Evolutionary conservation across 2,113 vertebrate species (phyloP), one percentile per base, ranked within the genome.

Genomic region (Xyrauchen texanus): DNA sequence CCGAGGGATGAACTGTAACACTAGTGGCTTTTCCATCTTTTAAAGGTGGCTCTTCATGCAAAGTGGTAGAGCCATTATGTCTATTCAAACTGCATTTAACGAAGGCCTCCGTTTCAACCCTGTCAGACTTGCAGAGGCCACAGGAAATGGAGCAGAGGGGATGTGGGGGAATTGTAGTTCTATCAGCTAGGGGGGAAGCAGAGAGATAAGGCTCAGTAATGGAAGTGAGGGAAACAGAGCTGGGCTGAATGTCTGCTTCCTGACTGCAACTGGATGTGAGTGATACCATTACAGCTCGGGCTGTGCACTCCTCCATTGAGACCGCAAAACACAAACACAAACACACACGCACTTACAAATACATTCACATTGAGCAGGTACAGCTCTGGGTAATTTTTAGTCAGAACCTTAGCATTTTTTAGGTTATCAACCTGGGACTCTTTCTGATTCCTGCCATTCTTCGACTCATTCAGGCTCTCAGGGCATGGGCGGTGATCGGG

Each of bases 371-470:
- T 93, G 87, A 85, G 78, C 87, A 78, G 84, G 80, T 85, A 79
- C 15, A 79, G 87, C 93, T 85, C 91, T 87, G 90, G 88, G 87
- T 90, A 69, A 85, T 82, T 90, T 88, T 90, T 88, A 87, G 75
- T 66, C 84, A 90, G 84, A 90, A 86, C 83, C 85, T 92, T 93
- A 93, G 91, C 86, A 91, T 90, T 93, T 92, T 34, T 89, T 88
- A 84, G 88, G 92, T 95, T 88, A 96, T 96, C 95, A 88, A 84
- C 88, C 85, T 88, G 58, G 68, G 86, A 90, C 92, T 92, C 93
- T 93, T 86, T 90, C 89, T 91, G 89, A 90, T 90, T 93, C 88
- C 88, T 89, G 90, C 93, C 91, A 89, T 90, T 90, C 91, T 92
- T 92, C 92, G 87, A 86, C 89, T 92, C 87, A 88, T 88, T 89